phyloP scores from a whole-genome alignment of 2,888 invertebrate genomes.

The Lacanobia wlatinum region DNA sequence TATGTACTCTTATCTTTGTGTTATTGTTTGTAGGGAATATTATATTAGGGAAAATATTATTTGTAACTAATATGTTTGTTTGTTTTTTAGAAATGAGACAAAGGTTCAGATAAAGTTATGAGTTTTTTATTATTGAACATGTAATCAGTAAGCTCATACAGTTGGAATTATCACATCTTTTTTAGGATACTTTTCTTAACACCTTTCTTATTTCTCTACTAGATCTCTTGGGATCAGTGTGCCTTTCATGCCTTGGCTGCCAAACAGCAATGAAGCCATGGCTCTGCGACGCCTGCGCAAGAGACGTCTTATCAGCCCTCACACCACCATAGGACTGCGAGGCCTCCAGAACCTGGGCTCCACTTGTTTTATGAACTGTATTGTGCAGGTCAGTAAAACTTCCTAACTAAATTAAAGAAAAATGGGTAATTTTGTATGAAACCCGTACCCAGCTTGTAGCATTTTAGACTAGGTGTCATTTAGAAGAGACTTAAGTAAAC shows the following conservation, averaged over 20 bases:
- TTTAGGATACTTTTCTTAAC: not conserved
- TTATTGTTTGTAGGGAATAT: slow-evolving; percentile 7
- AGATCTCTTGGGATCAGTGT: slow-evolving; percentile 91
- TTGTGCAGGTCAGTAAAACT: slow-evolving; percentile 93
- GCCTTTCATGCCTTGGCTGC: slow-evolving; percentile 95
- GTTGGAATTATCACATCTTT: not conserved
- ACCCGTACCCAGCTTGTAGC: too few relatives aligned
- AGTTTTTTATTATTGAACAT: not conserved
- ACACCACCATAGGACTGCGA: slow-evolving; percentile 96
- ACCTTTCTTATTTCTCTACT: slow-evolving; percentile 11
- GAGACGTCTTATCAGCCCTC: slow-evolving; percentile 94
- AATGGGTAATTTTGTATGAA: too few relatives aligned
- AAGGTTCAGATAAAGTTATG: not conserved
- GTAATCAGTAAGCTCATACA: not conserved
- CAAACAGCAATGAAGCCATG: slow-evolving; percentile 94
- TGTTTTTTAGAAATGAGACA: slow-evolving; percentile 2
- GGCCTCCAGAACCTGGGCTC: slow-evolving; percentile 99
- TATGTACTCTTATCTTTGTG: slow-evolving; percentile 70
- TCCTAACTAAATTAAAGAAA: not conserved
- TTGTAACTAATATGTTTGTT: not conserved
- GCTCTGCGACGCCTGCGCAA: slow-evolving; percentile 94
- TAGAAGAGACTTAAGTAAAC: too few relatives aligned
- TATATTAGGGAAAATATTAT: slow-evolving; percentile 6
- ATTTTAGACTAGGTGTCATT: too few relatives aligned
- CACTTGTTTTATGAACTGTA: slow-evolving; percentile 99